These are phyloP conservation scores for Ophthalmolycus amberensis DNA, from an alignment of 2,113 vertebrate genomes.

Conservation along the genomic window DNA sequence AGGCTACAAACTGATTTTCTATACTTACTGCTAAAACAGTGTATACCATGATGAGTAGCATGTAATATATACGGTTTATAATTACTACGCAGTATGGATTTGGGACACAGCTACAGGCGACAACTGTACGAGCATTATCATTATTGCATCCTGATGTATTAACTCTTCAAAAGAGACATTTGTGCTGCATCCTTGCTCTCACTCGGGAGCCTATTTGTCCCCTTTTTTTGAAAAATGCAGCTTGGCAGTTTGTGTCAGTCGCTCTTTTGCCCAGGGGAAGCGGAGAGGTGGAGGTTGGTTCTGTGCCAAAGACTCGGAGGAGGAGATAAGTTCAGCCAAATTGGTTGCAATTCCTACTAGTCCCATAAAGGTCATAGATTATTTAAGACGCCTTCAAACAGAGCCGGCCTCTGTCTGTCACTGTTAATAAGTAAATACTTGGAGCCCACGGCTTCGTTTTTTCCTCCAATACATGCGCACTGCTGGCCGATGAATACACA, in stretches of 20 bases:
- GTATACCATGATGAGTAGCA: neutral
- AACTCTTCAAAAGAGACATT: slow-evolving; percentile 18
- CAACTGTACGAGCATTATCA: neutral
- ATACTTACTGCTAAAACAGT: neutral
- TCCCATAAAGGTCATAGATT: slow-evolving; percentile 74
- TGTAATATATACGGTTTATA: neutral
- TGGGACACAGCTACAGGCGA: neutral
- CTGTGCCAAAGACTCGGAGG: slow-evolving; percentile 58
- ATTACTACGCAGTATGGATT: neutral
- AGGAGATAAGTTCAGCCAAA: slow-evolving; percentile 65
- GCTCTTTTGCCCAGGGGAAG: slow-evolving; percentile 2
- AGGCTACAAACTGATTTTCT: neutral
- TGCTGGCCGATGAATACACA: slow-evolving; percentile 25
- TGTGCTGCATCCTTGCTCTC: slow-evolving; percentile 3
- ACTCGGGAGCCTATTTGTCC: slow-evolving; percentile 17
- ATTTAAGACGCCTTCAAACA: slow-evolving; percentile 59
- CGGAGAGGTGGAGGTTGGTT: slow-evolving; percentile 38
- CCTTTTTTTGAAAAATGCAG: slow-evolving; percentile 10
- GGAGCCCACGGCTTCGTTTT: slow-evolving; percentile 29
- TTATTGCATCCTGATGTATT: neutral
- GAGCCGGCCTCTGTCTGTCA: slow-evolving; percentile 32
- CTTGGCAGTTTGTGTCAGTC: slow-evolving; percentile 42
- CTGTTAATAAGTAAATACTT: slow-evolving; percentile 39
- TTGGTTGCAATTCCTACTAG: slow-evolving; percentile 60
- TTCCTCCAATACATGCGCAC: slow-evolving; percentile 6